These are phyloP conservation scores for Chionomys nivalis DNA, from an alignment of 2,113 vertebrate genomes.

Conservation along the genomic window DNA sequence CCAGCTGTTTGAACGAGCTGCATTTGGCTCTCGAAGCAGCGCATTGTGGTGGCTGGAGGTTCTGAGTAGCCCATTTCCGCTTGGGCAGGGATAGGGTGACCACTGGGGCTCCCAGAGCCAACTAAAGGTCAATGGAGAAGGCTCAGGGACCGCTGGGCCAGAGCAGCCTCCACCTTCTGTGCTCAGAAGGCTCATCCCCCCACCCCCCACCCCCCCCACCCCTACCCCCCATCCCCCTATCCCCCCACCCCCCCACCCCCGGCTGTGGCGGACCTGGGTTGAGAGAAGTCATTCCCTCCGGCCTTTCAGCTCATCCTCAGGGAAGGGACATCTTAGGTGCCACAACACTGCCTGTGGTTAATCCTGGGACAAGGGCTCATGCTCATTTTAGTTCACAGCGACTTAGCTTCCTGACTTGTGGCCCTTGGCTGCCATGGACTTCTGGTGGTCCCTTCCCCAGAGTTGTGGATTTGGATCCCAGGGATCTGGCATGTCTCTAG, in stretches of 20 bases:
- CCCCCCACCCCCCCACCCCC: no score
- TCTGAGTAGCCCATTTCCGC: no score
- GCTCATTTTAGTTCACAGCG: neutral
- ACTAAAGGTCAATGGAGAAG: neutral
- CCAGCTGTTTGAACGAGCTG: neutral
- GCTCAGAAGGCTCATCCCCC: neutral
- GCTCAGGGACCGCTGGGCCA: neutral
- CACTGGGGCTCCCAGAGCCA: neutral
- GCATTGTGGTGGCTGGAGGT: neutral
- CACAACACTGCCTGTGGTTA: neutral
- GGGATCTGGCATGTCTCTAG: neutral
- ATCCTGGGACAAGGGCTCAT: neutral
- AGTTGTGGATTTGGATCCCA: neutral
- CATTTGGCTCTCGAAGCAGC: neutral
- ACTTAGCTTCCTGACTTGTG: neutral
- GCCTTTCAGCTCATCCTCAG: neutral
- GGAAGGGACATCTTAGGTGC: neutral
- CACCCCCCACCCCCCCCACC: no score
- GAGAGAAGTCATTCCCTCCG: neutral
- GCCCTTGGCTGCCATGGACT: neutral
- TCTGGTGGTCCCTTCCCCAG: neutral
- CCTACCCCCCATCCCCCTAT: no score
- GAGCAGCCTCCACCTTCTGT: rapidly evolving
- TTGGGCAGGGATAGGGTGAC: neutral
- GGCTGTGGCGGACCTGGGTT: neutral